These are phyloP conservation scores for Xiphophorus couchianus DNA, from an alignment of 2,113 vertebrate species.

Conservation along the genomic window DNA sequence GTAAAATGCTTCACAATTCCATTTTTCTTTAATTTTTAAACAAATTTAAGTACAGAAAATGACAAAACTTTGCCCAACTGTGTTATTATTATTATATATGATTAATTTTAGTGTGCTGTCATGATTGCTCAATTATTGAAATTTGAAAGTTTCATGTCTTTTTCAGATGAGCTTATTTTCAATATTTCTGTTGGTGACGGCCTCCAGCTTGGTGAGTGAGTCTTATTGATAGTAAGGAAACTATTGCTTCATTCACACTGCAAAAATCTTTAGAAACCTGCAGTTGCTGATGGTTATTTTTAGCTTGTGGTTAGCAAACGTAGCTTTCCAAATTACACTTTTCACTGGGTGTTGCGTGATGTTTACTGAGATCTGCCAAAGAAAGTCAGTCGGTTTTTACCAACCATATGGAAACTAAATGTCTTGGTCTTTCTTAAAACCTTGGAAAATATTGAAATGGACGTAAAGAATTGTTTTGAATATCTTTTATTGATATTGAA, in stretches of 20 bases:
- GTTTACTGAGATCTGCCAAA: constrained; percentile 8
- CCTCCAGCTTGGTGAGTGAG: not conserved
- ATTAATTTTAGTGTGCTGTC: too few relatives aligned
- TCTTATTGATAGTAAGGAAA: constrained; percentile 6
- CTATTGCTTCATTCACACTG: constrained; percentile 8
- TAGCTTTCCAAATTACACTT: constrained; percentile 24
- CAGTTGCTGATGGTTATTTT: constrained; percentile 14
- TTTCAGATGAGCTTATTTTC: not conserved
- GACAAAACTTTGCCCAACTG: too few relatives aligned
- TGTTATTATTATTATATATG: too few relatives aligned
- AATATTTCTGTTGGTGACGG: not conserved
- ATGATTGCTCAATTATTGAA: not conserved
- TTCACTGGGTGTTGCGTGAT: constrained; percentile 1
- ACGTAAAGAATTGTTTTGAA: not conserved
- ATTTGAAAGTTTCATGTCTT: not conserved
- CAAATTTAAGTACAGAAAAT: too few relatives aligned
- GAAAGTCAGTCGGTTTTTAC: constrained; percentile 14
- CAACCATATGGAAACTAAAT: not conserved
- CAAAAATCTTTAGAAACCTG: constrained; percentile 20
- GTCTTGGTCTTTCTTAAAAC: not conserved
- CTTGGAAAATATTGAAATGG: too few relatives aligned
- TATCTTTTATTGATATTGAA: not conserved
- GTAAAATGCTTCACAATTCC: too few relatives aligned
- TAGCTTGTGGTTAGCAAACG: constrained; percentile 36
- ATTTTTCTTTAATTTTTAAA: too few relatives aligned